Evolutionary conservation across 2,797 vertebrate genomes (phyloP), one percentile per base, ranked within the genome.

Genomic region (Pterois miles): DNA sequence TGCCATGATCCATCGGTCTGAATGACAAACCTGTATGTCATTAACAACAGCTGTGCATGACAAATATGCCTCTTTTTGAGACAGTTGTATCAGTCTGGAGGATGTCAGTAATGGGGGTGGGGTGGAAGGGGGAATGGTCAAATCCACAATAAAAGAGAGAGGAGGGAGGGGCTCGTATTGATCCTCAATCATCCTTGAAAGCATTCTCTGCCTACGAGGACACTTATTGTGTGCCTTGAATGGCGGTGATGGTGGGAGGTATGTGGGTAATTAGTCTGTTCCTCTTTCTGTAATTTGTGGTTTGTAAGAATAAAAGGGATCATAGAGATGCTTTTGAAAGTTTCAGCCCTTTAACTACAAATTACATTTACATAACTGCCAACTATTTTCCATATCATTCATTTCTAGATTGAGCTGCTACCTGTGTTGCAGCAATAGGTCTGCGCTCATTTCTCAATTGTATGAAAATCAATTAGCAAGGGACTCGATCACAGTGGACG

Each of bases 151-250:
- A 46, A 78, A 71, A 79, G 65, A 85, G 12, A 50, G 71, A 22
- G 29, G 43, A 63, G 62, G 71, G 59, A 77, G 48, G 69, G 59
- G 54, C 25, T 74, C 8, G 3, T 88, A 87, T 84, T 76, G 85
- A 93, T 89, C 76, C 64, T 60, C 54, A 74, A 83, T 83, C 66
- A 86, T 82, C 74, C 38, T 33, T 81, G 71, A 90, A 84, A 86
- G 84, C 71, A 18, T 50, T 65, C 43, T 71, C 57, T 72, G 36
- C 57, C 71, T 74, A 50, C 7, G 23, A 76, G 75, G 68, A 74
- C 80, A 63, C 31, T 73, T 46, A 63, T 33, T 59, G 62, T 85
- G 59, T 65, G 58, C 54, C 38, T 20, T 71, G 38, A 64, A 74
- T 50, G 12, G 58, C 25, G 40, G 33, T 1, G 48, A n/a, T 18